Evolutionary conservation across 2,888 invertebrate species (phyloP), one percentile per base, ranked within the genome.

Genomic region (Eurois occulta): DNA sequence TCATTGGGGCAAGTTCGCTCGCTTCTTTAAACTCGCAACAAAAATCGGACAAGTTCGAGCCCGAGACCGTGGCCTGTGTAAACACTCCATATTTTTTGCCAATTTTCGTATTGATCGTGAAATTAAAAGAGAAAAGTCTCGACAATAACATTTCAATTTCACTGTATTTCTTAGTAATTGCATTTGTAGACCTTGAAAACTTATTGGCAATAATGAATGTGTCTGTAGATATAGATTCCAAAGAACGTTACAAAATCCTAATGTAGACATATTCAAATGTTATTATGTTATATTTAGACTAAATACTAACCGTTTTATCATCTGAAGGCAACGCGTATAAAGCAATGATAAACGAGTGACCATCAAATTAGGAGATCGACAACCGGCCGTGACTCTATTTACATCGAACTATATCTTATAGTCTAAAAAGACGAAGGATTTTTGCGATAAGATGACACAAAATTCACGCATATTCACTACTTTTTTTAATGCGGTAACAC

Each of bases 311-410:
- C 38, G 88, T 89, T 91, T 93, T 93, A 94, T 94, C 92, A 89
- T 90, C 90, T 88, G 89, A 89, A 92, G 93, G 94, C 91, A 91
- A 90, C 82, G 83, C 87, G 83, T 90, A 87, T 89, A 91, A 91
- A 90, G 91, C 89, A 90, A 84, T 79, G 95, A 95, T 95, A 95
- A 93, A 90, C 88, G 87, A 90, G 88, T 93, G 95, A 94, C 95
- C 94, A 95, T 95, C 94, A 95, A 95, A 94, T 94, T 95, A 94
- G 91, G 95, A 96, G 96, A 96, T 96, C 96, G 95, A 94, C 93
- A 95, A 95, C 95, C 96, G 95, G 89, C 96, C 96, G 83, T 96
- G 96, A 96, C 96, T 96, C 92, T 93, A 93, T 95, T 95, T 95
- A 91, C 92, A 91, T 90, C 86, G 88, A 90, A 83, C 79, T 84